Conservation (phyloP, 2,113 vertebrate genomes). For the Bos indicus region DNA sequence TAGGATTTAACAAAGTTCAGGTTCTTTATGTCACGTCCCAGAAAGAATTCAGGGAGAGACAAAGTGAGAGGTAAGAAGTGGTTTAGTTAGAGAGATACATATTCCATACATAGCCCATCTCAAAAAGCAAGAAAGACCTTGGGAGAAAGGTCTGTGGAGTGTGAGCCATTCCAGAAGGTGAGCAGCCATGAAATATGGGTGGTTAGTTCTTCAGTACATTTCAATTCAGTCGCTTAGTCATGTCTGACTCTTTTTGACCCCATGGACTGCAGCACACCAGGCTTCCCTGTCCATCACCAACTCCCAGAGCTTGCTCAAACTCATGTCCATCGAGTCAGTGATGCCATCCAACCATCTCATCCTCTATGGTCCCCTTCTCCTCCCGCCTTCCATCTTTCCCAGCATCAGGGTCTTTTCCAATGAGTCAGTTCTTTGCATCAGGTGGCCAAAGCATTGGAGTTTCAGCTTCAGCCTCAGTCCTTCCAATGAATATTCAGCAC, state of each 20-base stretch:
- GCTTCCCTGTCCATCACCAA: neutral
- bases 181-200: neutral
- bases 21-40: rapidly evolving
- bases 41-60: neutral
- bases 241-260: neutral
- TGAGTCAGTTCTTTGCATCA: neutral
- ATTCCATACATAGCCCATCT: neutral
- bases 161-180: neutral
- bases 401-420: neutral
- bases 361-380: neutral
- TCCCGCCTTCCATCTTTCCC: neutral
- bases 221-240: neutral
- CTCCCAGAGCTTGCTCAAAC: neutral
- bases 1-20: neutral
- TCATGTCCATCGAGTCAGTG: neutral
- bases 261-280: neutral
- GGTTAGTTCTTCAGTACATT: neutral
- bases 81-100: neutral
- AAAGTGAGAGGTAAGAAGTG: neutral
- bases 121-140: neutral
- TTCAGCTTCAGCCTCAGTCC: neutral
- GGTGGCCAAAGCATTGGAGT: neutral
- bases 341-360: neutral
- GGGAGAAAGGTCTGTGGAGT: neutral
- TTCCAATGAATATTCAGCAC: neutral